phyloP scores from a whole-genome alignment of 2,797 vertebrate species.

The Notolepis coatsorum region DNA sequence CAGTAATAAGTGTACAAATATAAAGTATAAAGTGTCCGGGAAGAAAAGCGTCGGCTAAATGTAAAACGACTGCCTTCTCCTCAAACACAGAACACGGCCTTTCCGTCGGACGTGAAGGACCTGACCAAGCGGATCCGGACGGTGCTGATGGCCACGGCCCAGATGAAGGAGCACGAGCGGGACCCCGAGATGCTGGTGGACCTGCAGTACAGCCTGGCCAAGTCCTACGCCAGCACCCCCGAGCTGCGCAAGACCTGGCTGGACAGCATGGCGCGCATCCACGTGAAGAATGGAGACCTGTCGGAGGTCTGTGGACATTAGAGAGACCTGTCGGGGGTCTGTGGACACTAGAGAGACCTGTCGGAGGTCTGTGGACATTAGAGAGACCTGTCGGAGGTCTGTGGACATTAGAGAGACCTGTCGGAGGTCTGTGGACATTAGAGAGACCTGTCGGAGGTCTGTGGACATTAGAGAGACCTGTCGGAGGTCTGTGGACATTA shows the following conservation, averaged over 20 bases:
- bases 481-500: no score
- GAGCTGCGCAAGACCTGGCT: conserved; percentile 98
- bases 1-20: no score
- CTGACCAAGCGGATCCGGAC: conserved; percentile 97
- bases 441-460: no score
- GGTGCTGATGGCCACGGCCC: conserved; percentile 97
- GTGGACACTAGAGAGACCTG: no score
- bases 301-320: conserved; percentile 91
- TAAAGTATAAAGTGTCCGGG: no score
- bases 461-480: no score
- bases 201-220: conserved; percentile 97
- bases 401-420: no score
- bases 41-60: no score
- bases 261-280: conserved; percentile 98
- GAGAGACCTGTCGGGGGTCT: no score
- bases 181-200: conserved; percentile 99
- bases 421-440: no score
- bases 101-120: conserved; percentile 97
- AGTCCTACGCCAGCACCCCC: conserved; percentile 96
- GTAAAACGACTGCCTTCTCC: neutral
- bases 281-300: conserved; percentile 96
- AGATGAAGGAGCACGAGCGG: conserved; percentile 98
- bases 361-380: no score
- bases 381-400: no score
- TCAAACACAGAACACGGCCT: conserved; percentile 92